Evolutionary conservation across 92 coral and sea anemone species (phyloP).

Genomic region (Paragorgia papillata): DNA sequence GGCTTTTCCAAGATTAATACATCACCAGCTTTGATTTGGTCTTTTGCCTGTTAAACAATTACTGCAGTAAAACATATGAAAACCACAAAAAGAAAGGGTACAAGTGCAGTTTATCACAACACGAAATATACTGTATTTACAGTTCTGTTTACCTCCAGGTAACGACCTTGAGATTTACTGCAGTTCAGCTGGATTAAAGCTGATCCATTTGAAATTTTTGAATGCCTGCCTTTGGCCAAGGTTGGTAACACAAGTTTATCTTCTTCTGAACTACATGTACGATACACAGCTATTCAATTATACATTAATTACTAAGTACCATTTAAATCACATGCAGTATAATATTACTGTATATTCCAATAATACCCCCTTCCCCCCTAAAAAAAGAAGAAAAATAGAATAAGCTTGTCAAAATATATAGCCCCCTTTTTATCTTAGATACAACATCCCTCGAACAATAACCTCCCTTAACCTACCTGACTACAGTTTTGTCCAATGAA

Average conservation of each 20-base stretch:
- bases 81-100: not conserved
- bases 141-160: conserved; percentile 66
- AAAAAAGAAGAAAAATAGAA: no score
- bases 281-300: no score
- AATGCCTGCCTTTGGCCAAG: conserved; percentile 75
- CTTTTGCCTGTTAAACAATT: conserved; percentile 65
- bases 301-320: no score
- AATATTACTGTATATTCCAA: no score
- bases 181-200: conserved; percentile 73
- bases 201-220: conserved; percentile 94
- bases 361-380: no score
- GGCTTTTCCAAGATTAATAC: conserved; percentile 88
- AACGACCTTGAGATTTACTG: conserved; percentile 81
- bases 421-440: no score
- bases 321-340: no score
- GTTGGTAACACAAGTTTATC: conserved; percentile 53
- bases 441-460: no score
- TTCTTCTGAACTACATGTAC: not conserved
- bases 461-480: not conserved
- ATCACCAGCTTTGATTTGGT: conserved; percentile 92
- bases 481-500: not conserved
- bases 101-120: not conserved
- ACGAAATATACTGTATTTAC: not conserved
- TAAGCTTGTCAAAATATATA: no score
- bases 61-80: not conserved